A percentile compares a stretch with the other conserved stretches of the same genome.
Evolutionary conservation across 92 coral and sea anemone genomes (phyloP).

Genomic region (Muricea muricata): DNA sequence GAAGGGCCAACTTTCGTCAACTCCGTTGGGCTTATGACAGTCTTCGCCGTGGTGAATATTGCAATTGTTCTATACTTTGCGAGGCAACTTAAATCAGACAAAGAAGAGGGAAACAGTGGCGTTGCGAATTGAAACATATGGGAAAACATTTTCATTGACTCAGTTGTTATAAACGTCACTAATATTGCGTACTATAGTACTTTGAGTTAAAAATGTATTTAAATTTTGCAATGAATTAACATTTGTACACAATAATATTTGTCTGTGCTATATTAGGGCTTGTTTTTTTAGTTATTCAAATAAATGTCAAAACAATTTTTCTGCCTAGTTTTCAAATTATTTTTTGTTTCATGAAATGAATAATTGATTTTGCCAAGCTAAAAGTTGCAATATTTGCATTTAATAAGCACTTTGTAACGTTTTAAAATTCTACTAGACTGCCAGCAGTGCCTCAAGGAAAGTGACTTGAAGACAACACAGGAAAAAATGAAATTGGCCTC

Average conservation of each 20-base stretch:
- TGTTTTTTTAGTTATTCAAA: neutral
- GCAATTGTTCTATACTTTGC: slow-evolving; percentile 88
- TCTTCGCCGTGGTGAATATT: slow-evolving; percentile 71
- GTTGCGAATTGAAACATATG: neutral
- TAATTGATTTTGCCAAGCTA: neutral
- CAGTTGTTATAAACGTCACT: too few relatives aligned
- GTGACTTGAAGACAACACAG: too few relatives aligned
- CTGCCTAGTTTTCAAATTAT: neutral
- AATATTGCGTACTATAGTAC: too few relatives aligned
- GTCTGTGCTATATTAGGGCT: too few relatives aligned
- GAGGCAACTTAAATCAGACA: slow-evolving; percentile 65
- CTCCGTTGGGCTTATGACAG: slow-evolving; percentile 72
- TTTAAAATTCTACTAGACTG: neutral
- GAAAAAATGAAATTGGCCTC: too few relatives aligned
- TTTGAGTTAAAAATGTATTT: too few relatives aligned
- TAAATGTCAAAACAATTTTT: neutral
- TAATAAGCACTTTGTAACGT: neutral
- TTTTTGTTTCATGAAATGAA: neutral
- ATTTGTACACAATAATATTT: too few relatives aligned
- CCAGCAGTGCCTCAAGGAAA: too few relatives aligned
- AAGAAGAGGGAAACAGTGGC: slow-evolving; percentile 73
- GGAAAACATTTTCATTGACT: neutral
- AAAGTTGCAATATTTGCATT: neutral
- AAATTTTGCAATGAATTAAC: too few relatives aligned
- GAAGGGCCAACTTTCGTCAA: slow-evolving; percentile 72